Evolutionary conservation across 2,113 vertebrate species (phyloP), one percentile per base, ranked within the genome.

Genomic region (Polypterus senegalus): DNA sequence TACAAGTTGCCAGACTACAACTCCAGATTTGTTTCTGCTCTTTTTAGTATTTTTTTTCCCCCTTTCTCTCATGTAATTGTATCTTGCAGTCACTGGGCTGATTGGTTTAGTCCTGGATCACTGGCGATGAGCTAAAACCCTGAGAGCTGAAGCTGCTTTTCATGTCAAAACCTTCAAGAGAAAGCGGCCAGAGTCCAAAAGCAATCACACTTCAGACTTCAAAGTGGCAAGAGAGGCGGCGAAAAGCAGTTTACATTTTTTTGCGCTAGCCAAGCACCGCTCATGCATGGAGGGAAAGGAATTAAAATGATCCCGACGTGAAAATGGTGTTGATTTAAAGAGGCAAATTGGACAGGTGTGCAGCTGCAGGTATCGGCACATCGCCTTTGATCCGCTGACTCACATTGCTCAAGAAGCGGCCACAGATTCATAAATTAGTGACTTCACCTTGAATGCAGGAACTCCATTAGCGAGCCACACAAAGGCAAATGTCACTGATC

Each of bases 41-140:
- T 47, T 4, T 51, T 48, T 4, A 43, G 45, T 9, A 7, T 47
- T 47, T 47, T 46, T 3, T 54, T 4, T 54, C 61, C 55, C 61
- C 75, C 72, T 75, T 64, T 69, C 63, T 75, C 73, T 9, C 59
- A 10, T 64, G 84, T 87, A 87, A 88, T 72, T 81, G 82, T 81
- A 88, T 85, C 82, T 75, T 70, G 69, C 75, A 72, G 80, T 66
- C 76, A 77, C 70, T 67, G 49, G 73, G 75, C 74, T 82, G 83
- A 85, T 84, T 85, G 83, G 81, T 86, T 86, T 84, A 85, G 87
- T 86, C 79, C 74, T 66, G 83, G 83, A 81, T 88, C 87, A 83
- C 69, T 74, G 81, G 79, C 71, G 64, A 46, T 73, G 78, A 77
- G 79, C 74, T 81, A 79, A 86, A 86, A 44, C 56, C 74, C 77